Evolutionary conservation across 2,888 invertebrate species (phyloP).

Genomic region (Cephus rjabovi): DNA sequence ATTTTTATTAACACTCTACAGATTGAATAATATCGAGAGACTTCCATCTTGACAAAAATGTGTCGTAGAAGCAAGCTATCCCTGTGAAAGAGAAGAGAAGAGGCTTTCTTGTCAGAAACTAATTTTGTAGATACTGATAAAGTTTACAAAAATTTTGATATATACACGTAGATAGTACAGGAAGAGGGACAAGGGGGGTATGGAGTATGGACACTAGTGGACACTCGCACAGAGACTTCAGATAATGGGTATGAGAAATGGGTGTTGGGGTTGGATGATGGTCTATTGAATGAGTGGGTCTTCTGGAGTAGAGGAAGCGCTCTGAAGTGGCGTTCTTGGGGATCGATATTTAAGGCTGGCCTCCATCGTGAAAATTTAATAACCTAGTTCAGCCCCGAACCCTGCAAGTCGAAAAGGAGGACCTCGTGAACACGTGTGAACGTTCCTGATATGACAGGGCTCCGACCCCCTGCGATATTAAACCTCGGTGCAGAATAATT

Average conservation of each 20-base stretch:
- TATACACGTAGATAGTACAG: not conserved
- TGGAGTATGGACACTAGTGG: not conserved
- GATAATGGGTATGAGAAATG: not conserved
- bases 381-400: conserved; percentile 41
- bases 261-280: not conserved
- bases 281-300: not conserved
- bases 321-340: conserved; percentile 3
- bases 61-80: not conserved
- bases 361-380: conserved; percentile 56
- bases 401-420: conserved; percentile 38
- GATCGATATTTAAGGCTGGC: conserved; percentile 56
- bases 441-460: not conserved
- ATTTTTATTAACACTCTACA: not conserved
- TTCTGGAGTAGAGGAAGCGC: not conserved
- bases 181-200: not conserved
- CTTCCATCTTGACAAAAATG: not conserved
- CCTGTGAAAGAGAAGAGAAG: conserved; percentile 27
- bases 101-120: conserved; percentile 31
- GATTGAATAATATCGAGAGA: not conserved
- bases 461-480: conserved; percentile 30
- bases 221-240: not conserved
- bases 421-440: not conserved
- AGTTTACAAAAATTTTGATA: conserved; percentile 22
- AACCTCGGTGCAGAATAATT: conserved; percentile 55
- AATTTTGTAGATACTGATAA: conserved; percentile 37